Evolutionary conservation across 2,888 invertebrate genomes (phyloP), one percentile per base, ranked within the genome.

Genomic region (Tiphia femorata): DNA sequence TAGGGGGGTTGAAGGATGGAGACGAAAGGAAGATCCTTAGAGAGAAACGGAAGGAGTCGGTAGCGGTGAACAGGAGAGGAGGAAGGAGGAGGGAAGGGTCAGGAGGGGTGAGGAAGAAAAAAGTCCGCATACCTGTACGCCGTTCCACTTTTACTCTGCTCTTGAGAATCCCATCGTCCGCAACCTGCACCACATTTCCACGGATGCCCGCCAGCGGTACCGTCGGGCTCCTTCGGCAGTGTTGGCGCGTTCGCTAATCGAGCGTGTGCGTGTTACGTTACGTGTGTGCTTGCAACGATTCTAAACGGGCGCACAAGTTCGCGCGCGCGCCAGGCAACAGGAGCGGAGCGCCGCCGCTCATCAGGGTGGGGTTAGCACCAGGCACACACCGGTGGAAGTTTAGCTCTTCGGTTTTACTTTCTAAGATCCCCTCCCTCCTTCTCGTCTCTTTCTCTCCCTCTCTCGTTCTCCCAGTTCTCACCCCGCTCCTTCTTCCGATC

Each of bases 391-490:
- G 43, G 53, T 62, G 58, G 64, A 70, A 70, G 67, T 70, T 70
- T 70, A 72, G 59, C 65, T 75, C 78, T 78, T 81, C 73, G 73
- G 78, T 80, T 81, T 81, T 81, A 81, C 81, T 81, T 81, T 81
- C 81, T 80, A 80, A 78, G 75, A 73, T 70, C 58, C 46, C 54
- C 72, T 59, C 66, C 70, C 60, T 58, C 61, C 41, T 49, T 35
- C 43, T 4, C 23, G 48, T 7, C 23, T 16, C 58, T 33, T 41
- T 21, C 30, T 29, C 21, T 7, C 23, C 48, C 46, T 25, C 58
- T 53, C 50, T 51, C 51, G 40, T 38, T n/a, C 50, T 66, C 55
- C 58, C 56, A 58, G 59, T 59, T 25, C 6, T 25, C 12, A 5
- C 23, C 10, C 42, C 10, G 16, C 42, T 29, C 12, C 35, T 14